Percentiles rank a stretch among this genome's conserved stretches.
Evolutionary conservation across 2,797 vertebrate species (phyloP).

Genomic region (Hypotaenidia philippensis): DNA sequence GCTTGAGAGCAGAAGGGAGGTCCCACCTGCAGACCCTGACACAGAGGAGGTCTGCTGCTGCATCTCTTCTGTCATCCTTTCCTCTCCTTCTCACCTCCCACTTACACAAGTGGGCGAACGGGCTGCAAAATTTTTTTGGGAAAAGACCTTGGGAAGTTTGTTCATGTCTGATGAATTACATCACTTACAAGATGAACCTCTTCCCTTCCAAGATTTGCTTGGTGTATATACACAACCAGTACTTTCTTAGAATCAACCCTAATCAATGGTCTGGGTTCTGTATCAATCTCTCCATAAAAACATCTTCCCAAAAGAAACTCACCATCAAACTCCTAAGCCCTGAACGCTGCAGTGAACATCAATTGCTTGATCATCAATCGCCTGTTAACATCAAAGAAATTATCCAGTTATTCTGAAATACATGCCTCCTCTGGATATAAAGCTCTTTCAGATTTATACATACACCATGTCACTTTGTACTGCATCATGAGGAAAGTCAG

Average conservation of each 20-base stretch:
- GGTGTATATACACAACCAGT: not conserved
- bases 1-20: not conserved
- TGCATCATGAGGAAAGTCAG: not conserved
- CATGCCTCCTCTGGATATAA: not conserved
- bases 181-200: not conserved
- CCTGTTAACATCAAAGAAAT: not conserved
- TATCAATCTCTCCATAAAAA: not conserved
- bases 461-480: not conserved
- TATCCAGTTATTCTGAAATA: not conserved
- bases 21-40: not conserved
- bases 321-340: not conserved
- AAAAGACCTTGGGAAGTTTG: not conserved
- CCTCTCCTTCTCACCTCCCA: not conserved
- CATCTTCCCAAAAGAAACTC: not conserved
- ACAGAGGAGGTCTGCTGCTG: not conserved
- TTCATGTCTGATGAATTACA: not conserved
- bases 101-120: accelerated
- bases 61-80: not conserved
- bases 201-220: not conserved
- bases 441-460: not conserved
- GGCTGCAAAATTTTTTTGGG: too few species aligned
- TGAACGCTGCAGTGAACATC: not conserved
- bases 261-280: not conserved
- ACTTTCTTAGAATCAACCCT: not conserved
- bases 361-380: not conserved